These are phyloP conservation scores for Clinocottus analis DNA, from an alignment of 2,113 vertebrate genomes.

Conservation along the genomic window DNA sequence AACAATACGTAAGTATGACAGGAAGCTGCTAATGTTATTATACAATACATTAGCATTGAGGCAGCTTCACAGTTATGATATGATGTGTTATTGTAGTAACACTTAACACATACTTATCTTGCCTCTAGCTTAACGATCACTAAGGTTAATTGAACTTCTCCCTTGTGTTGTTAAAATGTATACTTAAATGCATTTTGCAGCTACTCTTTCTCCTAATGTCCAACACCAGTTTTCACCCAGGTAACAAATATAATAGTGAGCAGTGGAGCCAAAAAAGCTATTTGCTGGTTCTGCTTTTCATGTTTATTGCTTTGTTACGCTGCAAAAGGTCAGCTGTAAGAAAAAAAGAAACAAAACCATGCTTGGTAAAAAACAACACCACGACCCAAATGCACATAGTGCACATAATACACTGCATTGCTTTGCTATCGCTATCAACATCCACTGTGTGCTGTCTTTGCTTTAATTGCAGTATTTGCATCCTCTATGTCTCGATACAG, in stretches of 20 bases:
- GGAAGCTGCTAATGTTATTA: background rate
- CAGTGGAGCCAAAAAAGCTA: conserved; percentile 25
- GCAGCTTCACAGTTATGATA: background rate
- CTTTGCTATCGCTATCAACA: too few species aligned
- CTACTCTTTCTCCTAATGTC: background rate
- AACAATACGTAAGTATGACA: background rate
- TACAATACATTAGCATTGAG: background rate
- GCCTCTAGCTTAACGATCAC: background rate
- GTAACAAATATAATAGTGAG: conserved; percentile 7
- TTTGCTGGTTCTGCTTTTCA: conserved; percentile 29
- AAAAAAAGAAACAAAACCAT: background rate
- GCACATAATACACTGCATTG: background rate
- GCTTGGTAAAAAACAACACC: conserved; percentile 21
- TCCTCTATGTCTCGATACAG: background rate
- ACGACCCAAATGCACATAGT: background rate
- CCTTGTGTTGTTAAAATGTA: background rate
- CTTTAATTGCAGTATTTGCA: background rate
- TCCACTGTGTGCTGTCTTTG: background rate
- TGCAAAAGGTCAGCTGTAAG: conserved; percentile 26
- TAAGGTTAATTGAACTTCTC: background rate
- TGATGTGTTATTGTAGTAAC: background rate
- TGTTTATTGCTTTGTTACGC: conserved; percentile 24
- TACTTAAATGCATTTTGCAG: conserved; percentile 21
- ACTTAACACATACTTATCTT: background rate
- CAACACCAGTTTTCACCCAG: background rate